phyloP scores from a whole-genome alignment of 2,888 invertebrate species.

The Melolontha melolontha region DNA sequence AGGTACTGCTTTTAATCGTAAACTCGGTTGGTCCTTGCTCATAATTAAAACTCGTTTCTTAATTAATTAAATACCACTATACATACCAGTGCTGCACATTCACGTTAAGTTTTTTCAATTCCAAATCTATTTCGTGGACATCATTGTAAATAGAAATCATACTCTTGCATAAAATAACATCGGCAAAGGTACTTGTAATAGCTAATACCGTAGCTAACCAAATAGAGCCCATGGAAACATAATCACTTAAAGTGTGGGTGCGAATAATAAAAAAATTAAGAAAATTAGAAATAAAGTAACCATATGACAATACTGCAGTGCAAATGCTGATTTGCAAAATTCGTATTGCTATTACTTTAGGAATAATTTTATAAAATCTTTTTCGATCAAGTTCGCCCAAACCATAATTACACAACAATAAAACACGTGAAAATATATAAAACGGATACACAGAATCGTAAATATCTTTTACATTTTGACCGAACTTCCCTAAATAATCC shows the following conservation, averaged over 20 bases:
- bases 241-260: too few species aligned
- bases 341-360: not conserved
- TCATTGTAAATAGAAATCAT: constrained; percentile 49
- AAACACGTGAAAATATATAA: constrained; percentile 42
- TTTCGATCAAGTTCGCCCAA: constrained; percentile 3
- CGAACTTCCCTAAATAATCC: not conserved
- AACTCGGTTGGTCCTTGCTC: too few species aligned
- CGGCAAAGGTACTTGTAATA: constrained; percentile 13
- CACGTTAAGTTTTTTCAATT: constrained; percentile 50
- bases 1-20: too few species aligned
- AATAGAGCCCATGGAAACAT: not conserved
- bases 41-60: too few species aligned
- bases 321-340: not conserved
- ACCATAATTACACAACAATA: constrained; percentile 46
- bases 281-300: not conserved
- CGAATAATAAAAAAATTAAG: too few species aligned
- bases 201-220: not conserved
- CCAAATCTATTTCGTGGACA: constrained; percentile 51
- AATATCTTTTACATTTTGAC: constrained; percentile 30
- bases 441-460: constrained; percentile 44
- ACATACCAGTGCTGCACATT: constrained; percentile 53
- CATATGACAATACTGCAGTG: not conserved
- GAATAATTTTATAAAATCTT: too few species aligned
- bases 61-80: too few species aligned
- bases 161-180: constrained; percentile 49